Percentiles rank a stretch among this genome's conserved stretches.
phyloP scores from a whole-genome alignment of 1,140 invertebrate genomes.

The Aphaenogaster ashmeadi region DNA sequence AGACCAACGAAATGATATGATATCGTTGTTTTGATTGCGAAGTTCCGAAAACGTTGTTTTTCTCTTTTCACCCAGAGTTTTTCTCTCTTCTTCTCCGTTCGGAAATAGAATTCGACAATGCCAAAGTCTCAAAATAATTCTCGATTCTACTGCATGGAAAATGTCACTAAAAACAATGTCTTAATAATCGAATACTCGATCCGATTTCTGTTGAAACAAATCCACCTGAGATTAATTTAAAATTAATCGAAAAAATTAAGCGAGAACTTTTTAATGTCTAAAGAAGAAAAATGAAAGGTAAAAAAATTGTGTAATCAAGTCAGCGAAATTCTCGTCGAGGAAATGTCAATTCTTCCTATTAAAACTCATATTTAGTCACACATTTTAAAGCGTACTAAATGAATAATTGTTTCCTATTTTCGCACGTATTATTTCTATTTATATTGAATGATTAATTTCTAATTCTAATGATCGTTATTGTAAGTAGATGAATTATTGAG shows the following conservation, averaged over 20 bases:
- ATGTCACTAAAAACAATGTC: not conserved
- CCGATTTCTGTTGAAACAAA: not conserved
- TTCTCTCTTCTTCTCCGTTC: not conserved
- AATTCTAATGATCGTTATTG: not conserved
- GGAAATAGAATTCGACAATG: not conserved
- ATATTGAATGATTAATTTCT: not conserved
- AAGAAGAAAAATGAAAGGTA: not conserved
- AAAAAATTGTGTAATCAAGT: not conserved
- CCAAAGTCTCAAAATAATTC: not conserved
- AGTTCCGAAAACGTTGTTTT: not conserved
- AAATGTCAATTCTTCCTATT: not conserved
- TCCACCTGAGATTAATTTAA: not conserved
- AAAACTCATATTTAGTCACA: not conserved
- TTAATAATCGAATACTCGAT: not conserved
- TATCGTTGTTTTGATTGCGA: slow-evolving; percentile 19
- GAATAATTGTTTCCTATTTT: not conserved
- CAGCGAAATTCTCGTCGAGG: not conserved
- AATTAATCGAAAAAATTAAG: not conserved
- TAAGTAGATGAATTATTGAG: slow-evolving; percentile 33
- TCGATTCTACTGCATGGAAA: not conserved
- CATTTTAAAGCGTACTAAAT: not conserved
- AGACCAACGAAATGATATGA: slow-evolving; percentile 1
- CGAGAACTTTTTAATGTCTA: not conserved
- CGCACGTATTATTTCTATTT: not conserved
- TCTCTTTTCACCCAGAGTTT: not conserved